Conservation (phyloP, 2,797 vertebrate species). For the Hylomyscus alleni region DNA sequence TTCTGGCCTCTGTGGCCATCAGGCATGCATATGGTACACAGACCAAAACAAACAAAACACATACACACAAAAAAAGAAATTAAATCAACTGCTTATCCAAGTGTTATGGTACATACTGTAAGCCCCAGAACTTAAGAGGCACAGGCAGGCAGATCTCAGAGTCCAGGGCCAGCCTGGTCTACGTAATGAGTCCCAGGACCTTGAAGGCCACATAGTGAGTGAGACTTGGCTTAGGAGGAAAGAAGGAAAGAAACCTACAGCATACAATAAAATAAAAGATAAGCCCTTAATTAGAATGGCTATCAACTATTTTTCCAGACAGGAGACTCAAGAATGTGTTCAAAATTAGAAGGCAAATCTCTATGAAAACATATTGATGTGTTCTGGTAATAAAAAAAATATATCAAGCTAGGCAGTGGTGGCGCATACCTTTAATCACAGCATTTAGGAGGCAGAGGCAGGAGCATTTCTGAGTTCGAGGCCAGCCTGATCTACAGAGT, state of each 20-base stretch:
- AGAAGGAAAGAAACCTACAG: neutral
- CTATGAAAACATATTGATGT: slow-evolving; percentile 6
- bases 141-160: neutral
- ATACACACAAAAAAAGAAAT: neutral
- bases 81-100: neutral
- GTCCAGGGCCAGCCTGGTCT: neutral
- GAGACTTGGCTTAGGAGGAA: neutral
- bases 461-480: too few relatives aligned
- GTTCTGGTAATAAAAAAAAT: slow-evolving; percentile 2
- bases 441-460: too few relatives aligned
- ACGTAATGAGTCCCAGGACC: neutral
- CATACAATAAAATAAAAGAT: neutral
- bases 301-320: slow-evolving; percentile 23
- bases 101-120: neutral
- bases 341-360: slow-evolving; percentile 57
- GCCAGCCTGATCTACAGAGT: too few relatives aligned
- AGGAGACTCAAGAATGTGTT: slow-evolving; percentile 48
- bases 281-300: slow-evolving; percentile 28
- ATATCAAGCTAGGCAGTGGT: neutral
- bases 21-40: neutral
- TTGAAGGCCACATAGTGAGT: neutral
- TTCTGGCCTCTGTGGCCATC: neutral
- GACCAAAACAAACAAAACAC: neutral
- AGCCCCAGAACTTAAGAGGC: neutral
- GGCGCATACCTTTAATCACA: too few relatives aligned